Conservation (phyloP, 2,888 invertebrate species). For the Synergus japonicus region DNA sequence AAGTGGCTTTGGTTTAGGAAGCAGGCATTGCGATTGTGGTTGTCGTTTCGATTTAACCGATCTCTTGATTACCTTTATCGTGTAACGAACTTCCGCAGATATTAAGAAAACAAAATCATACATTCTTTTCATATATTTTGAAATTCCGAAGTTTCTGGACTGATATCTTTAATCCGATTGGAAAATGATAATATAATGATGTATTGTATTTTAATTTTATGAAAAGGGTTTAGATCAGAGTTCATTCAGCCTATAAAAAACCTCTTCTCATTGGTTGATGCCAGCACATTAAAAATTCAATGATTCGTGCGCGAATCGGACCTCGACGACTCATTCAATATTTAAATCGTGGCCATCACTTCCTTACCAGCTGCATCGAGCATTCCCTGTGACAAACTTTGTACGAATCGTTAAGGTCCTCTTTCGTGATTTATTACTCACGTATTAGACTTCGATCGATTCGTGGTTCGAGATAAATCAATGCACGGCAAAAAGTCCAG, state of each 20-base stretch:
- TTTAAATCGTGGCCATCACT: slow-evolving; percentile 62
- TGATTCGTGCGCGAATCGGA: slow-evolving; percentile 64
- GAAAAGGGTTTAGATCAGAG: not conserved
- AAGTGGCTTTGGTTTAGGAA: slow-evolving; percentile 24
- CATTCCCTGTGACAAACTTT: slow-evolving; percentile 63
- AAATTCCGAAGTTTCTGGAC: too few species aligned
- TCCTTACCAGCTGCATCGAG: slow-evolving; percentile 53
- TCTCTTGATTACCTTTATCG: not conserved
- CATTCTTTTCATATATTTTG: not conserved
- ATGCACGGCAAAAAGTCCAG: slow-evolving; percentile 3
- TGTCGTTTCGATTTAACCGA: not conserved
- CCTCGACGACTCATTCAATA: slow-evolving; percentile 64
- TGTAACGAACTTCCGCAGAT: not conserved
- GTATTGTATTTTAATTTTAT: not conserved
- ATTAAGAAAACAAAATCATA: not conserved
- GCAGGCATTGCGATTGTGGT: slow-evolving; percentile 16
- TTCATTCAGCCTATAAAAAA: not conserved
- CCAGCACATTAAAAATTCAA: slow-evolving; percentile 63
- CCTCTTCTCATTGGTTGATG: slow-evolving; percentile 26
- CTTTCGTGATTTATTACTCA: slow-evolving; percentile 32
- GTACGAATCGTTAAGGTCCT: not conserved
- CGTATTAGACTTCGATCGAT: not conserved
- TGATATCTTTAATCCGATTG: too few species aligned
- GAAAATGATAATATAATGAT: not conserved
- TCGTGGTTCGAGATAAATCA: slow-evolving; percentile 6